These are phyloP conservation scores for Tetrao urogallus DNA, from an alignment of 2,113 vertebrate genomes.

Conservation along the genomic window DNA sequence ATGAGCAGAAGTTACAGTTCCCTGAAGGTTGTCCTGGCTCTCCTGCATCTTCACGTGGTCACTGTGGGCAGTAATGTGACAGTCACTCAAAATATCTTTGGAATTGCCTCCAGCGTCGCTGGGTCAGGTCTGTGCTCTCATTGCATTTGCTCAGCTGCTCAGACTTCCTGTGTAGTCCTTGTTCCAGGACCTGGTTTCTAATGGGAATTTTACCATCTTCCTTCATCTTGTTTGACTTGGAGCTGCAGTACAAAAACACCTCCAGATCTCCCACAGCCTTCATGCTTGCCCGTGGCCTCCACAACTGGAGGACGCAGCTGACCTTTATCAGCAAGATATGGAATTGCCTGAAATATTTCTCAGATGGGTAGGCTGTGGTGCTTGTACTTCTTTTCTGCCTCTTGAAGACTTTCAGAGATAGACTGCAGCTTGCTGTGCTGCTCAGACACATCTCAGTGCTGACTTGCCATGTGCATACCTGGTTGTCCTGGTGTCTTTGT, in stretches of 20 bases:
- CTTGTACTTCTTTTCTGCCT: background rate
- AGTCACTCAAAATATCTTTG: background rate
- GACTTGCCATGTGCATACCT: rapidly evolving
- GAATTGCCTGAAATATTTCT: background rate
- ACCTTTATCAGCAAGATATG: background rate
- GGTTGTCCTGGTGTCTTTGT: background rate
- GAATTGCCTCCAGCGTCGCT: background rate
- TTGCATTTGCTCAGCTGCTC: background rate
- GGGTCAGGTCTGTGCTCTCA: background rate
- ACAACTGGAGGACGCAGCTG: rapidly evolving
- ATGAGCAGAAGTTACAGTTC: background rate
- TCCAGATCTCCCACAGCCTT: background rate
- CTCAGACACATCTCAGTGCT: rapidly evolving
- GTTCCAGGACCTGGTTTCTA: background rate
- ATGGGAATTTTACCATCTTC: background rate
- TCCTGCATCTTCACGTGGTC: background rate
- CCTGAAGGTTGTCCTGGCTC: background rate
- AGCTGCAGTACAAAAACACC: background rate
- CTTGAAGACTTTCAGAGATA: rapidly evolving
- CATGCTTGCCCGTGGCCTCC: rapidly evolving
- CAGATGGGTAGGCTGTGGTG: background rate
- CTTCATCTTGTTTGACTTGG: background rate
- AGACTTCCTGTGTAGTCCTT: background rate
- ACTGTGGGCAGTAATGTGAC: background rate
- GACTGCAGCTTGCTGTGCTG: rapidly evolving